Evolutionary conservation across 2,113 vertebrate genomes (phyloP).

Genomic region (Pionites leucogaster): DNA sequence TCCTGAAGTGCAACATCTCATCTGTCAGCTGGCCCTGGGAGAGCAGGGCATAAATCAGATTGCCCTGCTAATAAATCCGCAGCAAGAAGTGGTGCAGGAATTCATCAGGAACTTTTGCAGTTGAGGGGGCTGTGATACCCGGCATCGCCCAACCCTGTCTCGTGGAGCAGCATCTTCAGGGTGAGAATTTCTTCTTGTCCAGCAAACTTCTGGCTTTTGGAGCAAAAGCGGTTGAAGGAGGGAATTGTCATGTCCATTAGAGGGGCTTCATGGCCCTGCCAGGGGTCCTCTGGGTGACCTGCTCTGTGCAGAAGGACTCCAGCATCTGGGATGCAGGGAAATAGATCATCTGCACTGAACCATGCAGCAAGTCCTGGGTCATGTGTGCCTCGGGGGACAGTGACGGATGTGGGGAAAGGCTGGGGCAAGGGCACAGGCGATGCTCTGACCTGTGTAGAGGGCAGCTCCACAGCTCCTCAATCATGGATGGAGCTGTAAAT

Average conservation of each 20-base stretch:
- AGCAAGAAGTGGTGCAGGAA: not conserved
- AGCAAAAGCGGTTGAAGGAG: not conserved
- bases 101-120: not conserved
- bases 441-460: not conserved
- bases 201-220: not conserved
- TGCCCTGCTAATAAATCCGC: conserved; percentile 7
- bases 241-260: not conserved
- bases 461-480: fast-evolving
- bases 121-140: fast-evolving
- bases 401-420: not conserved
- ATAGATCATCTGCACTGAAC: not conserved
- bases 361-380: not conserved
- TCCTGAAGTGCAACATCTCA: not conserved
- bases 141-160: not conserved
- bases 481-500: fast-evolving
- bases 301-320: fast-evolving
- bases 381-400: fast-evolving
- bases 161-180: fast-evolving
- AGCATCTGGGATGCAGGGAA: not conserved
- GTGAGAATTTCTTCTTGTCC: not conserved
- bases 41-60: not conserved
- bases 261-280: too few relatives aligned
- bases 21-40: not conserved
- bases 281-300: fast-evolving
- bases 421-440: fast-evolving